These are phyloP conservation scores for Hymenopus coronatus DNA, from an alignment of 2,888 invertebrate species.

Conservation along the genomic window DNA sequence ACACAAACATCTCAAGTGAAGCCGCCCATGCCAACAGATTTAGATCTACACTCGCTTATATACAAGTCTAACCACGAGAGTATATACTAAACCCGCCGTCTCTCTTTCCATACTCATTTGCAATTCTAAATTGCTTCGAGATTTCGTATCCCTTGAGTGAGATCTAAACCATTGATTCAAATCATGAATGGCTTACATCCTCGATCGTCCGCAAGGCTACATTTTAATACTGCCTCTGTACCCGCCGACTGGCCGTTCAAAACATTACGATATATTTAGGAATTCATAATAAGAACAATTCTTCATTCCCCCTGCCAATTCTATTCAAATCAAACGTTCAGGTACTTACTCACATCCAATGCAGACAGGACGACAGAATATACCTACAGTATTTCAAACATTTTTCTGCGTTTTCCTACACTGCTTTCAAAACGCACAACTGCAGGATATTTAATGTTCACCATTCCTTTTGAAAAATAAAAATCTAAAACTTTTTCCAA, in stretches of 20 bases:
- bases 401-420: not conserved
- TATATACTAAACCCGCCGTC: not conserved
- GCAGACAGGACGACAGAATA: not conserved
- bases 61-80: constrained; percentile 9
- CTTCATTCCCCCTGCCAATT: not conserved
- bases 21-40: not conserved
- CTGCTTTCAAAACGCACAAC: not conserved
- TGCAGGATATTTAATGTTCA: not conserved
- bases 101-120: constrained; percentile 21
- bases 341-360: not conserved
- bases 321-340: not conserved
- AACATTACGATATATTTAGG: not conserved
- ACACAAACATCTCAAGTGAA: not conserved
- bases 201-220: not conserved
- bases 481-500: too few relatives aligned
- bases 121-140: constrained; percentile 15
- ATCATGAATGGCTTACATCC: not conserved
- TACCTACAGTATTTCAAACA: not conserved
- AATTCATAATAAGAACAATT: not conserved
- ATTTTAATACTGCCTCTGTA: not conserved
- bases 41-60: constrained; percentile 13
- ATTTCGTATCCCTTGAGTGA: constrained; percentile 16
- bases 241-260: not conserved
- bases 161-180: not conserved
- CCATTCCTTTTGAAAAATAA: too few relatives aligned